These are phyloP conservation scores for Avahi laniger DNA, from an alignment of 2,797 vertebrate species.

Conservation along the genomic window DNA sequence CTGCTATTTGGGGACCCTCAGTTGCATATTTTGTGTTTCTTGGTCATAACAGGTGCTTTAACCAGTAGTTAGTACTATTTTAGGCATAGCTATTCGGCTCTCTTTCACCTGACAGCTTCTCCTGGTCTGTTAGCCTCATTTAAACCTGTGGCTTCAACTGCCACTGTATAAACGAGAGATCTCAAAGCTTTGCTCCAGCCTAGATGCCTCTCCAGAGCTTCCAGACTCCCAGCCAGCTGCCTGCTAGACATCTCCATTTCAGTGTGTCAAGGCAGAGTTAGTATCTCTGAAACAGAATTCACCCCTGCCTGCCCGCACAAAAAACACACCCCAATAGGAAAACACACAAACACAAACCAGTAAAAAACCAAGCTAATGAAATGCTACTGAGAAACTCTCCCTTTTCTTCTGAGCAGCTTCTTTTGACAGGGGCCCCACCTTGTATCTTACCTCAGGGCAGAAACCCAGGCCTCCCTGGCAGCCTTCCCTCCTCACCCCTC, in stretches of 20 bases:
- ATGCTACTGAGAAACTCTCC: background rate
- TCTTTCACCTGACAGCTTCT: background rate
- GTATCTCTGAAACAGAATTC: background rate
- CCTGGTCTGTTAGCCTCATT: background rate
- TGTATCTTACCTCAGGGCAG: fast-evolving
- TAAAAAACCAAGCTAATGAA: background rate
- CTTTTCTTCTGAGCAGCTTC: background rate
- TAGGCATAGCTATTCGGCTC: background rate
- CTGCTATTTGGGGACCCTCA: background rate
- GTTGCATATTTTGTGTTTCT: background rate
- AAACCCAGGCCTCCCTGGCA: background rate
- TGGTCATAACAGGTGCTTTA: background rate
- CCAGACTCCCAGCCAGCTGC: background rate
- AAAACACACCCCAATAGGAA: background rate
- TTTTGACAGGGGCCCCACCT: background rate
- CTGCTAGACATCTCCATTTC: background rate
- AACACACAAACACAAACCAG: background rate
- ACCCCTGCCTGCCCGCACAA: background rate
- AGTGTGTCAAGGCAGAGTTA: background rate
- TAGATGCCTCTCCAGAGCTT: too few relatives aligned
- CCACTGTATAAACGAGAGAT: background rate
- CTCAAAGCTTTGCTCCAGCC: background rate
- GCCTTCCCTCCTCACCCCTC: background rate
- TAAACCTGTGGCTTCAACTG: background rate
- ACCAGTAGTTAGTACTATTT: background rate